Conservation (phyloP, 2,888 invertebrate genomes). For the Scaeva pyrastri region DNA sequence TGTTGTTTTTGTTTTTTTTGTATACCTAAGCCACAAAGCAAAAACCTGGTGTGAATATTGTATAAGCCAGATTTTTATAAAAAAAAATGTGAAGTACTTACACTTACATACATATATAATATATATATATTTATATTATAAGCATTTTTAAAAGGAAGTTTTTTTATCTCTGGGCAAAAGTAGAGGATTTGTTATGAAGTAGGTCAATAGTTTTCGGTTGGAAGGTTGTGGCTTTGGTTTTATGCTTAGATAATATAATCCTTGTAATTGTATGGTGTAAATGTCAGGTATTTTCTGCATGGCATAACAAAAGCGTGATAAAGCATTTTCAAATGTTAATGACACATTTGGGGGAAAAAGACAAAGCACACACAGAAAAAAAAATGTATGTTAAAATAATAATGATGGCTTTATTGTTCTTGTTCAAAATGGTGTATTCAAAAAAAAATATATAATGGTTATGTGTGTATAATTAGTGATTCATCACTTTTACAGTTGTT, state of each 20-base stretch:
- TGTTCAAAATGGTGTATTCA: background rate
- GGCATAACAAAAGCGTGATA: conserved; percentile 10
- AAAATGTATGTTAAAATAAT: background rate
- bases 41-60: conserved; percentile 47
- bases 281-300: conserved; percentile 47
- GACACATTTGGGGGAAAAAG: conserved; percentile 14
- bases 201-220: conserved; percentile 65
- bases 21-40: background rate
- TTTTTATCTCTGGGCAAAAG: conserved; percentile 31
- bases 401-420: background rate
- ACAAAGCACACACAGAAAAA: background rate
- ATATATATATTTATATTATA: conserved; percentile 43
- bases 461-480: background rate
- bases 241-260: conserved; percentile 40
- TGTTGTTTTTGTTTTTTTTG: conserved; percentile 13
- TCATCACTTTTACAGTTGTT: background rate
- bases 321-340: conserved; percentile 58
- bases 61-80: conserved; percentile 23
- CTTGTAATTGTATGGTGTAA: conserved; percentile 55
- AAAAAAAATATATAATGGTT: conserved; percentile 13
- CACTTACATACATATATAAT: too few species aligned
- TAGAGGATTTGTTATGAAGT: conserved; percentile 42
- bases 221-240: conserved; percentile 56
- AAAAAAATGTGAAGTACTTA: conserved; percentile 6
- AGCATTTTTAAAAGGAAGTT: background rate